A percentile compares a stretch with the other conserved stretches of the same genome.
These are phyloP conservation scores for Semicossyphus pulcher DNA, from an alignment of 2,113 vertebrate genomes.

Conservation along the genomic window DNA sequence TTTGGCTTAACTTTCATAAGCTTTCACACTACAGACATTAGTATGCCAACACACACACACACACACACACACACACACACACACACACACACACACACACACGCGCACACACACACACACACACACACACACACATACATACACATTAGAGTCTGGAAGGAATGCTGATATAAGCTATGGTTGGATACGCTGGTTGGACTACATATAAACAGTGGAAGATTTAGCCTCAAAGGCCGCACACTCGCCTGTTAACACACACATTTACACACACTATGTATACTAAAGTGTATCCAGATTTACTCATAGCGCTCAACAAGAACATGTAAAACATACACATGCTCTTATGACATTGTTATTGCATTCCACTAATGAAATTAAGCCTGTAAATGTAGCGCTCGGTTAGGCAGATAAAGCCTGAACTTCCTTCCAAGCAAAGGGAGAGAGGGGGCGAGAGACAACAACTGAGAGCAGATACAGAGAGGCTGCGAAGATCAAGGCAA, in stretches of 20 bases:
- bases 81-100: slow-evolving; percentile 2
- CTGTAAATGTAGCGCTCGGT: slow-evolving; percentile 60
- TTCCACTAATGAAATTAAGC: slow-evolving; percentile 74
- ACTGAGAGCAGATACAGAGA: slow-evolving; percentile 13
- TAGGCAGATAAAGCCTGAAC: slow-evolving; percentile 64
- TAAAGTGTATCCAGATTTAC: not conserved
- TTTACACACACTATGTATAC: not conserved
- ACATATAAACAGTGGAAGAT: slow-evolving; percentile 57
- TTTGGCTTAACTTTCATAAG: slow-evolving; percentile 7
- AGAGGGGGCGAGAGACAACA: slow-evolving; percentile 3
- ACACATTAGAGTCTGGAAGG: slow-evolving; percentile 25
- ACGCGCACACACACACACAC: slow-evolving; percentile 3
- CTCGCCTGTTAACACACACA: slow-evolving; percentile 27
- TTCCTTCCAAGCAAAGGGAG: slow-evolving; percentile 51
- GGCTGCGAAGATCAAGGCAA: slow-evolving; percentile 37
- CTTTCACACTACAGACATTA: slow-evolving; percentile 32
- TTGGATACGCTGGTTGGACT: slow-evolving; percentile 47
- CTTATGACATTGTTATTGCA: slow-evolving; percentile 61
- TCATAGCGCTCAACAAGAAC: slow-evolving; percentile 11
- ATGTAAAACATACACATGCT: slow-evolving; percentile 35
- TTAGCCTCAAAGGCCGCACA: slow-evolving; percentile 36
- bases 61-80: not conserved
- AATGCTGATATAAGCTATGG: slow-evolving; percentile 53
- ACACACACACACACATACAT: not conserved
- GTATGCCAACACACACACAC: slow-evolving; percentile 20